Percentiles rank a stretch among this genome's conserved stretches.
Evolutionary conservation across 2,888 invertebrate species (phyloP).

Genomic region (Chrysolina americana): DNA sequence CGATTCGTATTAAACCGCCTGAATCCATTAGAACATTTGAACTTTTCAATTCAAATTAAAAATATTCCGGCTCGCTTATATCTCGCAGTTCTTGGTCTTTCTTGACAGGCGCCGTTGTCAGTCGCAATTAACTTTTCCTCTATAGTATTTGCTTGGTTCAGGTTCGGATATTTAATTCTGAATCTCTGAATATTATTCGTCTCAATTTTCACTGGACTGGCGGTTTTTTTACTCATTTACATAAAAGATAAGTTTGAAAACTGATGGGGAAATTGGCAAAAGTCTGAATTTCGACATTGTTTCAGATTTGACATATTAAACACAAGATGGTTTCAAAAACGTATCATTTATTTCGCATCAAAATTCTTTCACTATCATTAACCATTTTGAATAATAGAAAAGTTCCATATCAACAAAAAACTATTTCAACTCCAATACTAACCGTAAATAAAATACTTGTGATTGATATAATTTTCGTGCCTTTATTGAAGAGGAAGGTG

Average conservation of each 20-base stretch:
- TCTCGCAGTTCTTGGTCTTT: conserved; percentile 25
- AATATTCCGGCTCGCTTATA: conserved; percentile 35
- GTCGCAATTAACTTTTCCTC: conserved; percentile 45
- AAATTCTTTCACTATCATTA: too few relatives aligned
- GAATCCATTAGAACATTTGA: conserved; percentile 52
- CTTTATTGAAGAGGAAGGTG: too few relatives aligned
- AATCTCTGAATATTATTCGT: neutral
- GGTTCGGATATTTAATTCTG: conserved; percentile 21
- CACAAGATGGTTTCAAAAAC: too few relatives aligned
- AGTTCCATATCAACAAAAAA: too few relatives aligned
- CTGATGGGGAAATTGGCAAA: neutral
- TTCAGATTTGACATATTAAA: neutral
- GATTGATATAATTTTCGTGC: too few relatives aligned
- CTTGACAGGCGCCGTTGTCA: conserved; percentile 42
- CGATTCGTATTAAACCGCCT: conserved; percentile 40
- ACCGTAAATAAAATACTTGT: too few relatives aligned
- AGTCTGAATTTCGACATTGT: neutral
- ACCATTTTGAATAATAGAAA: too few relatives aligned
- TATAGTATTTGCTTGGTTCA: conserved; percentile 38
- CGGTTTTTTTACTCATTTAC: neutral
- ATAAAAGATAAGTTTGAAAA: neutral
- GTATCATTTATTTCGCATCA: too few relatives aligned
- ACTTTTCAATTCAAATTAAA: conserved; percentile 63
- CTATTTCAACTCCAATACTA: too few relatives aligned
- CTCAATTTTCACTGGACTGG: neutral